phyloP scores from a whole-genome alignment of 2,888 invertebrate species.

The Steinernema carpocapsae region DNA sequence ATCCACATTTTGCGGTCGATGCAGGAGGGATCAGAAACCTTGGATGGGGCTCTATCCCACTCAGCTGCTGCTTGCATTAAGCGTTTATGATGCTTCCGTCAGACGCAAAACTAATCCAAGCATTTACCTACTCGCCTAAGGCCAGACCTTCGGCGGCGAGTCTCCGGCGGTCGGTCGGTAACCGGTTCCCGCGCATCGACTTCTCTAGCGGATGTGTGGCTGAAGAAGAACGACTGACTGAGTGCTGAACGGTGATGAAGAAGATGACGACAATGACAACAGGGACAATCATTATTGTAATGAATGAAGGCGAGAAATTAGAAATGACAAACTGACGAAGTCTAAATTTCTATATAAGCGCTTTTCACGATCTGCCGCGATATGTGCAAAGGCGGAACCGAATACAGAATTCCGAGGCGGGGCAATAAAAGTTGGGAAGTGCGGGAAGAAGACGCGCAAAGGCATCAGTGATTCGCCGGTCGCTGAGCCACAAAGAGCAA shows the following conservation, averaged over 20 bases:
- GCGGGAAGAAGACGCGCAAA: too few species aligned
- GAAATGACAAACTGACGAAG: slow-evolving; percentile 27
- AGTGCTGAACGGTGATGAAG: background rate
- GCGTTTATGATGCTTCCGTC: background rate
- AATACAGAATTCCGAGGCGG: background rate
- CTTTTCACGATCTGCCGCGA: background rate
- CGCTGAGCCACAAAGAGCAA: too few species aligned
- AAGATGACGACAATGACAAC: slow-evolving; percentile 2
- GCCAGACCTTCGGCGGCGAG: slow-evolving; percentile 3
- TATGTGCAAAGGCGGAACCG: background rate
- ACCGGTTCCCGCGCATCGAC: slow-evolving; percentile 31
- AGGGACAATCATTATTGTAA: slow-evolving; percentile 33
- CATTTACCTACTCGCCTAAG: slow-evolving; percentile 17
- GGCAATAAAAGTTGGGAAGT: background rate
- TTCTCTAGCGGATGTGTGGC: slow-evolving; percentile 32
- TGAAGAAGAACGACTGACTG: slow-evolving; percentile 4
- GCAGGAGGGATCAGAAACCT: background rate
- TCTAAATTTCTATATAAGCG: slow-evolving; percentile 4
- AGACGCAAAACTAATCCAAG: slow-evolving; percentile 12
- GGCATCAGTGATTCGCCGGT: too few species aligned
- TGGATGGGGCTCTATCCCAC: background rate
- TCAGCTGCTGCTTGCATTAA: slow-evolving; percentile 29
- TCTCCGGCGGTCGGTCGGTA: background rate
- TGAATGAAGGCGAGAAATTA: slow-evolving; percentile 25
- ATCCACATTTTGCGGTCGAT: too few species aligned